phyloP scores from a whole-genome alignment of 2,888 invertebrate species.

The Choreutis nemorana region DNA sequence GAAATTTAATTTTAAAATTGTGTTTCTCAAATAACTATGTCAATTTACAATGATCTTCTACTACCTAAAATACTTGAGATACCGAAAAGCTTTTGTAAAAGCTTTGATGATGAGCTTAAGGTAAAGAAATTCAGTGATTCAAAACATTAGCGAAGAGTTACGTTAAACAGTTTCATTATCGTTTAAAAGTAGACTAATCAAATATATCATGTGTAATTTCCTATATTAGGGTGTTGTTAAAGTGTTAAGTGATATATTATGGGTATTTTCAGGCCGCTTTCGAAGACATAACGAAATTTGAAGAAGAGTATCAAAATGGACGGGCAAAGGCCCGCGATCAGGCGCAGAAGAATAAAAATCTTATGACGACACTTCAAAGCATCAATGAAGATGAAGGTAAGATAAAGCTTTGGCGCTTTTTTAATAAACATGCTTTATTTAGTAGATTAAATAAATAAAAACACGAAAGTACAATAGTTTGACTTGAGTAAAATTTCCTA shows the following conservation, averaged over 20 bases:
- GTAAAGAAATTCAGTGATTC: constrained; percentile 20
- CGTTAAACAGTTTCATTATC: too few relatives aligned
- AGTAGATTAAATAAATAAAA: too few relatives aligned
- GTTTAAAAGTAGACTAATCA: too few relatives aligned
- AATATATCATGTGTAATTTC: constrained; percentile 12
- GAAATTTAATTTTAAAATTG: constrained; percentile 31
- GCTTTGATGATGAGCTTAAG: constrained; percentile 39
- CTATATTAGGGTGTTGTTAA: constrained; percentile 1
- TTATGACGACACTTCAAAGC: constrained; percentile 35
- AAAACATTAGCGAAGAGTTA: too few relatives aligned
- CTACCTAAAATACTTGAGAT: constrained; percentile 39
- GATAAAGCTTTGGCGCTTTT: too few relatives aligned
- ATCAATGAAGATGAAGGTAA: constrained; percentile 50
- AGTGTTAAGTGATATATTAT: neutral
- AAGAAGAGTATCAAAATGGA: constrained; percentile 36
- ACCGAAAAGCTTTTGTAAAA: constrained; percentile 27
- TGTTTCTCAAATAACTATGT: constrained; percentile 40
- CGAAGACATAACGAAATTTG: constrained; percentile 37
- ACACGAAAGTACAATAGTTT: too few relatives aligned
- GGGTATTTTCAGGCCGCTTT: constrained; percentile 32
- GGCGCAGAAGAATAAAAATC: constrained; percentile 30
- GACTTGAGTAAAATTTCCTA: too few relatives aligned
- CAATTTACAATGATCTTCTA: constrained; percentile 48
- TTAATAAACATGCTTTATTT: too few relatives aligned
- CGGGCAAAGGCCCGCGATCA: constrained; percentile 29